These are phyloP conservation scores for Tetragonula clypearis DNA, from an alignment of 1,140 invertebrate genomes.

Conservation along the genomic window DNA sequence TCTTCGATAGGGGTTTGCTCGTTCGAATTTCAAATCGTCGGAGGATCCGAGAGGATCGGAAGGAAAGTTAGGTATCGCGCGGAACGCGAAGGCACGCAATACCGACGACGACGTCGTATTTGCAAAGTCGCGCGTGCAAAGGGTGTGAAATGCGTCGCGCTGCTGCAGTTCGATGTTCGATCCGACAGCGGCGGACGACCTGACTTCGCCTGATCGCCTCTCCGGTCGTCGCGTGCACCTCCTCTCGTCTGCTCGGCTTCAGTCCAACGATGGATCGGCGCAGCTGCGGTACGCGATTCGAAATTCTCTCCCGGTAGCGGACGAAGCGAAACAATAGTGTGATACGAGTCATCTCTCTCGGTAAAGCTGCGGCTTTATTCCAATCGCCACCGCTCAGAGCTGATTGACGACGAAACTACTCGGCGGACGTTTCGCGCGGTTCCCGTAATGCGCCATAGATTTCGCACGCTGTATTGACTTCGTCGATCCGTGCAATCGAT, in stretches of 20 bases:
- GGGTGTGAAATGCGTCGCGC: slow-evolving; percentile 64
- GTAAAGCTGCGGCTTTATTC: slow-evolving; percentile 12
- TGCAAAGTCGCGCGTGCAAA: slow-evolving; percentile 34
- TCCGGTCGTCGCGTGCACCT: slow-evolving; percentile 27
- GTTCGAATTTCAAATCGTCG: slow-evolving; percentile 45
- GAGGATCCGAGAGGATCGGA: slow-evolving; percentile 27
- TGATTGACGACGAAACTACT: slow-evolving; percentile 19
- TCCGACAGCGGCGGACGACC: slow-evolving; percentile 56
- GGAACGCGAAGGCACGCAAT: not conserved
- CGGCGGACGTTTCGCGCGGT: slow-evolving; percentile 38
- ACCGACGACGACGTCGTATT: not conserved
- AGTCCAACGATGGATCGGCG: slow-evolving; percentile 46
- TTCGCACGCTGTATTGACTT: slow-evolving; percentile 42
- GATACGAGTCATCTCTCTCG: slow-evolving; percentile 21
- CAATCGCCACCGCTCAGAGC: slow-evolving; percentile 7
- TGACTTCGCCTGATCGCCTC: slow-evolving; percentile 55
- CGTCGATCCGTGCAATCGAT: slow-evolving; percentile 53
- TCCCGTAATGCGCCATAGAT: slow-evolving; percentile 48
- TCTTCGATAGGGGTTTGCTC: slow-evolving; percentile 33
- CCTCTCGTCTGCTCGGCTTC: slow-evolving; percentile 31
- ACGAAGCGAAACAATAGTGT: slow-evolving; percentile 28
- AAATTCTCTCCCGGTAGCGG: slow-evolving; percentile 42
- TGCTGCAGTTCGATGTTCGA: slow-evolving; percentile 66
- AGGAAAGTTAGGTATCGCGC: slow-evolving; percentile 38
- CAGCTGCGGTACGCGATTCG: slow-evolving; percentile 34